phyloP scores from a whole-genome alignment of 1,140 invertebrate species.

The Drosophila ananassae region DNA sequence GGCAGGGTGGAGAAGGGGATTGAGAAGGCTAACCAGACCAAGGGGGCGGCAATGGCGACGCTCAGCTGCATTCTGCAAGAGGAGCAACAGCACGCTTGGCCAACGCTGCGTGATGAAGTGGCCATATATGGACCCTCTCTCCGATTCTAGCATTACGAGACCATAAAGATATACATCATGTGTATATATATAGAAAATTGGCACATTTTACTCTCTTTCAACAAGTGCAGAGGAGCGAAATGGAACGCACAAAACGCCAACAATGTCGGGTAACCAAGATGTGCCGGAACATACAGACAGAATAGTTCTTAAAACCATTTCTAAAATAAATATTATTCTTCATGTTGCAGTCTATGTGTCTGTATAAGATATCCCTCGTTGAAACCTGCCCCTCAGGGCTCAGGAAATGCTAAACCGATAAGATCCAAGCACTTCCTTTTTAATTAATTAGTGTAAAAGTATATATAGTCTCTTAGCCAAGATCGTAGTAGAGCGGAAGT shows the following conservation, averaged over 20 bases:
- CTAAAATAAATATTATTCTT: neutral
- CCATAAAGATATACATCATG: conserved; percentile 53
- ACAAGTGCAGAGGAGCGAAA: conserved; percentile 66
- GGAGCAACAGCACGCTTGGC: conserved; percentile 67
- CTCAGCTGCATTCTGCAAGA: conserved; percentile 45
- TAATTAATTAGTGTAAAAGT: conserved; percentile 36
- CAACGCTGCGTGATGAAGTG: conserved; percentile 79
- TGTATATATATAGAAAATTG: conserved; percentile 59
- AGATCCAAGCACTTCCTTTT: conserved; percentile 38
- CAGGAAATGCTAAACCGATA: conserved; percentile 61
- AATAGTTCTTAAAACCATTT: neutral
- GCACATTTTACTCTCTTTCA: conserved; percentile 79
- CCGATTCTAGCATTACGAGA: conserved; percentile 44
- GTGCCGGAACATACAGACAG: conserved; percentile 3
- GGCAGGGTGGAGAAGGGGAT: neutral
- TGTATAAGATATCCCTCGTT: too few species aligned
- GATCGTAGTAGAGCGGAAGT: conserved; percentile 29
- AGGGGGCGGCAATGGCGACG: conserved; percentile 50
- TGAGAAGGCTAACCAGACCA: neutral
- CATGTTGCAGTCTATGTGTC: too few species aligned
- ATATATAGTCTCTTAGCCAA: conserved; percentile 2
- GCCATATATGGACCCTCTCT: conserved; percentile 58
- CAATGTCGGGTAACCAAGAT: conserved; percentile 30
- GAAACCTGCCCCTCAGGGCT: neutral
- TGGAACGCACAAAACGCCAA: conserved; percentile 53